Percentiles rank a stretch among this genome's conserved stretches.
Evolutionary conservation across 2,888 invertebrate species (phyloP).

Genomic region (Ophion ellenae): DNA sequence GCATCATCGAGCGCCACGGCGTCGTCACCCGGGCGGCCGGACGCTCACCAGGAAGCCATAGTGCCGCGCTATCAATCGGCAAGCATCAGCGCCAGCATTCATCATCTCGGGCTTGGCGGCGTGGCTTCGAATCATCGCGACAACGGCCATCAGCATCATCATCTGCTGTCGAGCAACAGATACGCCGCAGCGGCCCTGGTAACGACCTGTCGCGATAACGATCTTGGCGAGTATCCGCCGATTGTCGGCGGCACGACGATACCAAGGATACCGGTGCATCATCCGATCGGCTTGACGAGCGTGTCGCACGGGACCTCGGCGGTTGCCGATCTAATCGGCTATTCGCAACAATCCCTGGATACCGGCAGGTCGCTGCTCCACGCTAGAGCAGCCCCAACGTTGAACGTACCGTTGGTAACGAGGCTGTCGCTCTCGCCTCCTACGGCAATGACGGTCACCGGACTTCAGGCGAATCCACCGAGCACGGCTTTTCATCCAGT

Average conservation of each 20-base stretch:
- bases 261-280: slow-evolving; percentile 66
- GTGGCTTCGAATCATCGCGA: slow-evolving; percentile 54
- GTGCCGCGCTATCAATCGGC: slow-evolving; percentile 77
- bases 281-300: slow-evolving; percentile 42
- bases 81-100: slow-evolving; percentile 22
- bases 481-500: slow-evolving; percentile 77
- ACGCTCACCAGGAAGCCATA: slow-evolving; percentile 74
- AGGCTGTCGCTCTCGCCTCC: slow-evolving; percentile 83
- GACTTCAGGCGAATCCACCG: slow-evolving; percentile 74
- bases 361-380: slow-evolving; percentile 74
- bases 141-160: slow-evolving; percentile 70
- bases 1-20: slow-evolving; percentile 80
- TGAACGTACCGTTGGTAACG: slow-evolving; percentile 78
- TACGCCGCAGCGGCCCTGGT: slow-evolving; percentile 62
- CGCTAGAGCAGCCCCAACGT: slow-evolving; percentile 72
- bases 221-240: slow-evolving; percentile 75
- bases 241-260: slow-evolving; percentile 61
- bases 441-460: slow-evolving; percentile 78
- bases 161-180: slow-evolving; percentile 73
- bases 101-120: slow-evolving; percentile 35
- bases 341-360: slow-evolving; percentile 72
- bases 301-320: slow-evolving; percentile 48
- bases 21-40: slow-evolving; percentile 80
- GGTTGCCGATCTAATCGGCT: slow-evolving; percentile 74
- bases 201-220: slow-evolving; percentile 69